Evolutionary conservation across 1,140 invertebrate genomes (phyloP).

Genomic region (Lepidurus arcticus): DNA sequence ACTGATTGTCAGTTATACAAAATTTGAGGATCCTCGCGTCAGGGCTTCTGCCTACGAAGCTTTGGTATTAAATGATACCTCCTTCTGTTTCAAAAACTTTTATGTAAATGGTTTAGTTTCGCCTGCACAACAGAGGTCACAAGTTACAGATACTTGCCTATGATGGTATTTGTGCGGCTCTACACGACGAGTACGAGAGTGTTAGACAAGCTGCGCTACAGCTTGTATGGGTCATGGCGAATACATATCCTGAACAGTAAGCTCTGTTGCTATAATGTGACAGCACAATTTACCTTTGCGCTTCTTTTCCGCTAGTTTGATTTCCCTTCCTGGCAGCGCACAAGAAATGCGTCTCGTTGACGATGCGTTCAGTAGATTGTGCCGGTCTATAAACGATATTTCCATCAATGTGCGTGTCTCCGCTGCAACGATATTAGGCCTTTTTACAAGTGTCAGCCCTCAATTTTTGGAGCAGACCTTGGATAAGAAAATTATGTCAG

Average conservation of each 20-base stretch:
- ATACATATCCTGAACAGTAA: slow-evolving; percentile 81
- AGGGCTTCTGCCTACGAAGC: slow-evolving; percentile 78
- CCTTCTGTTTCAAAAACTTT: slow-evolving; percentile 1
- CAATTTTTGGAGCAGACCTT: slow-evolving; percentile 91
- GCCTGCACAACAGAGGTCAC: slow-evolving; percentile 70
- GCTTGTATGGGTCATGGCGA: slow-evolving; percentile 76
- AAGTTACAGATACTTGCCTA: slow-evolving; percentile 71
- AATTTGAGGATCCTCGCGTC: slow-evolving; percentile 84
- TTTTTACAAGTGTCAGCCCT: slow-evolving; percentile 77
- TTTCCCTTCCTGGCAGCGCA: slow-evolving; percentile 59
- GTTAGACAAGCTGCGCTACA: slow-evolving; percentile 79
- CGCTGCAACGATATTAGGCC: slow-evolving; percentile 74
- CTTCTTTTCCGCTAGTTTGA: slow-evolving; percentile 48
- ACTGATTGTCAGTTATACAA: slow-evolving; percentile 69
- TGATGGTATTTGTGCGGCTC: slow-evolving; percentile 68
- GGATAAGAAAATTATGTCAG: slow-evolving; percentile 98
- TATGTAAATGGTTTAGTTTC: slow-evolving; percentile 44
- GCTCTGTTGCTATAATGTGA: slow-evolving; percentile 34
- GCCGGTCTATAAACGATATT: slow-evolving; percentile 87
- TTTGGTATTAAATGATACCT: slow-evolving; percentile 54
- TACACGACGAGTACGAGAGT: slow-evolving; percentile 91
- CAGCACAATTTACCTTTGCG: background rate
- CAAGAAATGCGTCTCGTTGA: slow-evolving; percentile 78
- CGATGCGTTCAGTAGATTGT: slow-evolving; percentile 94
- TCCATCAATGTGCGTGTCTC: slow-evolving; percentile 66